Evolutionary conservation across 2,888 invertebrate genomes (phyloP), one percentile per base, ranked within the genome.

Genomic region (Dioctria rufipes): DNA sequence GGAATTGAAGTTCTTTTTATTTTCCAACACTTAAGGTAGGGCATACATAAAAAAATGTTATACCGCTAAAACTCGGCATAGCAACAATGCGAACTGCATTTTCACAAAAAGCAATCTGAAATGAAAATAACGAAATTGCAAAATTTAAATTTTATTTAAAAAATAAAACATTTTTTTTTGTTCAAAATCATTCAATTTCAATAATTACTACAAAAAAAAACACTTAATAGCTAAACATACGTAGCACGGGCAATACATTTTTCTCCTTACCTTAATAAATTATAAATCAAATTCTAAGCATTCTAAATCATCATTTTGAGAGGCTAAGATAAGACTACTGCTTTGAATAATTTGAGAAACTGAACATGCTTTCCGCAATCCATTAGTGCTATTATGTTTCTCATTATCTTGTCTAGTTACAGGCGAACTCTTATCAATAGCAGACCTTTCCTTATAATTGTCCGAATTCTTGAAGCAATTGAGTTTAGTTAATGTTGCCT

Each of bases 221-320:
- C 5, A 69, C 65, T 42, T 65, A n/a, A 65, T 9, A 40, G 42
- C 42, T 65, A 65, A 65, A 42, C 25, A 58, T 73, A 73, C 1
- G 5, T 25, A 25, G 25, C 25, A 25, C 25, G 25, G 25, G 25
- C 25, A 25, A 25, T 25, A 25, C 25, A 25, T 25, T 25, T 25
- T 25, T 25, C 25, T 25, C 25, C 25, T 25, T 25, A 25, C 25
- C 25, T 25, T 25, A 25, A 25, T 25, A 25, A 25, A 25, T 25
- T 77, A 77, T 63, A 78, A 46, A 63, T 82, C 82, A 54, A 82
- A 80, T 54, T 81, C 79, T 60, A 82, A 77, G 40, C 78, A 82
- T 9, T 78, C 73, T 11, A 82, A 71, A 67, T 82, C 80, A 51
- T 69, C 82, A 67, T 78, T 63, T 39, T 80, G 78, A 3, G 63